phyloP scores from a whole-genome alignment of 2,888 invertebrate species.

The Noctua janthe region DNA sequence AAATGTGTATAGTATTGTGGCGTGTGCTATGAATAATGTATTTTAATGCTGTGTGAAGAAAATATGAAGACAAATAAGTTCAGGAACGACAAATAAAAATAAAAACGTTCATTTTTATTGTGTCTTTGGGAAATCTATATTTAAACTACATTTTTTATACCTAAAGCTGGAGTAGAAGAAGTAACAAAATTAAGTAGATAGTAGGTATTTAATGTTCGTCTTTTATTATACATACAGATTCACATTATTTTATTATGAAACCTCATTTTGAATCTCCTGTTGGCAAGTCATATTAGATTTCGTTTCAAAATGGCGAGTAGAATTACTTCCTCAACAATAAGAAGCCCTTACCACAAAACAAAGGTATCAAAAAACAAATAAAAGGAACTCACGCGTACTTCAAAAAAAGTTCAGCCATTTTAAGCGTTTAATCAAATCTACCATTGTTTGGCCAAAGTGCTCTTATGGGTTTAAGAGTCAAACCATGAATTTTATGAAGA shows the following conservation, averaged over 20 bases:
- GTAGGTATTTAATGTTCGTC: not conserved
- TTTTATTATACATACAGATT: not conserved
- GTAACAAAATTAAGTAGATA: not conserved
- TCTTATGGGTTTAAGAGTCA: conserved; percentile 18
- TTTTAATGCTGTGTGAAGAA: conserved; percentile 18
- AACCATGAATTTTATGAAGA: conserved; percentile 5
- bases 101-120: not conserved
- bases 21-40: conserved; percentile 44
- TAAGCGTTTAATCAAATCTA: conserved; percentile 21
- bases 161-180: not conserved
- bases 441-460: not conserved
- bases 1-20: conserved; percentile 32
- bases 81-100: conserved; percentile 11
- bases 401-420: conserved; percentile 13
- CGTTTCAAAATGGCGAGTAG: conserved; percentile 7
- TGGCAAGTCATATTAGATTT: conserved; percentile 25
- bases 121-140: not conserved
- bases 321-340: conserved; percentile 17
- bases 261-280: not conserved
- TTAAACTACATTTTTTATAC: not conserved
- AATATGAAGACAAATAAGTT: conserved; percentile 38
- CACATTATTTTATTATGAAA: not conserved
- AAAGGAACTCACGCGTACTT: conserved; percentile 19
- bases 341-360: conserved; percentile 13
- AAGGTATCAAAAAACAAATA: conserved; percentile 27